These are phyloP conservation scores for Pollachius pollachius DNA, from an alignment of 2,113 vertebrate genomes.

Conservation along the genomic window DNA sequence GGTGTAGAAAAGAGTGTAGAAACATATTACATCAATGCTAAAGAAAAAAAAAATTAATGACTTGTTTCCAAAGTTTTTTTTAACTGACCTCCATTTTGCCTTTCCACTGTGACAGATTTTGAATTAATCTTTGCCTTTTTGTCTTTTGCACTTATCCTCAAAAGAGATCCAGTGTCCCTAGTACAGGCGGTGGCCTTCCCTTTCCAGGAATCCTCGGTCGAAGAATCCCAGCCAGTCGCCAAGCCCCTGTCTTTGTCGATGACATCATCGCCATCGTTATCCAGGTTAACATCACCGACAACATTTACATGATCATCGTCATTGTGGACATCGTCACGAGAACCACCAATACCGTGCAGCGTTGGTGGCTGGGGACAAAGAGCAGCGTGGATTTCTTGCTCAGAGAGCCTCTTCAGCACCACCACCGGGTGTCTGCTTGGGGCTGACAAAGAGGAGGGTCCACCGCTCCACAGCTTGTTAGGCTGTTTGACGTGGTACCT, in stretches of 20 bases:
- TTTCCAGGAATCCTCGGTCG: too few relatives aligned
- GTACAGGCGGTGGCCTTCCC: too few relatives aligned
- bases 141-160: not conserved
- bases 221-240: too few relatives aligned
- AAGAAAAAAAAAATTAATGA: too few relatives aligned
- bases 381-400: not conserved
- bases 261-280: too few relatives aligned
- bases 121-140: not conserved
- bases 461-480: not conserved
- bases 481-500: not conserved
- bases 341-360: accelerated
- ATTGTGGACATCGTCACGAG: not conserved
- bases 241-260: too few relatives aligned
- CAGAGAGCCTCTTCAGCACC: conserved; percentile 31
- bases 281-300: too few relatives aligned
- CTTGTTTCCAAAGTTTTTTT: too few relatives aligned
- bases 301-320: not conserved
- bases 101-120: not conserved
- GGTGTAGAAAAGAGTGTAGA: too few relatives aligned
- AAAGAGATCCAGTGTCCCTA: not conserved
- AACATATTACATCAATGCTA: too few relatives aligned
- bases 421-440: conserved; percentile 22
- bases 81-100: not conserved
- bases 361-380: accelerated
- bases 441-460: not conserved